Evolutionary conservation across 2,113 vertebrate genomes (phyloP).

Genomic region (Sigmodon hispidus): DNA sequence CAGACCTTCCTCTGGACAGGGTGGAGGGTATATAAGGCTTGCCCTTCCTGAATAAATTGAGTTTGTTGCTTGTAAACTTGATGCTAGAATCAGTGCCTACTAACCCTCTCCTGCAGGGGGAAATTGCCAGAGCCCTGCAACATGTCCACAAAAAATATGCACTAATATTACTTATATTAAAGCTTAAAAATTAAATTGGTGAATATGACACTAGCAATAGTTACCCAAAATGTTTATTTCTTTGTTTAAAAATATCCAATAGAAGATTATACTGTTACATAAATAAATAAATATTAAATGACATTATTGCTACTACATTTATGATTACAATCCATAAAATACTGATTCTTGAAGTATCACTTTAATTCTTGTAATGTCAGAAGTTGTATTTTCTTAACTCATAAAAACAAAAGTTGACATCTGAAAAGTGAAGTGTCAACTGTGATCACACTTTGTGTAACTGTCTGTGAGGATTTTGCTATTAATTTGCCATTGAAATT

Average conservation of each 20-base stretch:
- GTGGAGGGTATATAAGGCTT: too few species aligned
- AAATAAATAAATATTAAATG: neutral
- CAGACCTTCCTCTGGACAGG: too few species aligned
- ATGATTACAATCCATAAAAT: neutral
- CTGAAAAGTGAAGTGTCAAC: neutral
- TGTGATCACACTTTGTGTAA: neutral
- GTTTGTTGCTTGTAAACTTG: too few species aligned
- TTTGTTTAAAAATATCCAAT: neutral
- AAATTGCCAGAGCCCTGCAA: too few species aligned
- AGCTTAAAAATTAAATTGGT: neutral
- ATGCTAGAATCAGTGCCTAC: too few species aligned
- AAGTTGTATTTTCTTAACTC: neutral
- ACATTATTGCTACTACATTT: neutral
- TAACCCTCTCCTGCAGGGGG: too few species aligned
- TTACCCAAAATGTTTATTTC: neutral
- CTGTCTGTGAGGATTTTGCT: neutral
- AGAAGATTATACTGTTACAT: fast-evolving
- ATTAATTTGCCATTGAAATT: neutral
- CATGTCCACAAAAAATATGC: too few species aligned
- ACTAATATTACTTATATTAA: neutral
- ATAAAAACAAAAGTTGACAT: neutral
- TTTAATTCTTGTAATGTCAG: neutral
- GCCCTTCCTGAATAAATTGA: too few species aligned
- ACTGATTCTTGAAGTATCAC: neutral
- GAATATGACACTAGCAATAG: fast-evolving